Conservation (phyloP, 2,797 vertebrate species). For the Enteromius paludinosus region DNA sequence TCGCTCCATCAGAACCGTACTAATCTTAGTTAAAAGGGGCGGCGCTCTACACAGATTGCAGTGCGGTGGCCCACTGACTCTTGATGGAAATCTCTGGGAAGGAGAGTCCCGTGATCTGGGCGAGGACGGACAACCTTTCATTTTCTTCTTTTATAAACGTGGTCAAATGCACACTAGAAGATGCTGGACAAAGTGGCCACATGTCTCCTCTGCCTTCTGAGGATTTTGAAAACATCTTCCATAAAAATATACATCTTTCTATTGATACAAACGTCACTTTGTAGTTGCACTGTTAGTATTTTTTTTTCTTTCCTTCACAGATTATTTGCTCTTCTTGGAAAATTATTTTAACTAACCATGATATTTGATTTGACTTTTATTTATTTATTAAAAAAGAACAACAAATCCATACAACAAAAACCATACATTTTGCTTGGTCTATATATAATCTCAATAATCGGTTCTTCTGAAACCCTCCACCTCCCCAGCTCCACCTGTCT, state of each 20-base stretch:
- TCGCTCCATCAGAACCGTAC: constrained; percentile 73
- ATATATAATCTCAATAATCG: too few relatives aligned
- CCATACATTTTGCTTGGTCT: too few relatives aligned
- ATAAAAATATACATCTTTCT: neutral
- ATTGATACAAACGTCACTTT: neutral
- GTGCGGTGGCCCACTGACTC: constrained; percentile 61
- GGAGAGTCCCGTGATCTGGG: constrained; percentile 68
- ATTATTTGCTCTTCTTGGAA: neutral
- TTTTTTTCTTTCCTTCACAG: neutral
- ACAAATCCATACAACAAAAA: too few relatives aligned
- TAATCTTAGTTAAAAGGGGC: constrained; percentile 81
- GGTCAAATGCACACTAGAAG: constrained; percentile 28
- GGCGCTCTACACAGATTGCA: constrained; percentile 66
- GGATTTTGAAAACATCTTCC: neutral
- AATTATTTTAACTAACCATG: neutral
- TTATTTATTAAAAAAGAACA: too few relatives aligned
- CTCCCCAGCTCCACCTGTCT: too few relatives aligned
- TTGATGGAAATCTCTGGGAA: constrained; percentile 66
- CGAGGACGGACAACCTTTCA: constrained; percentile 54
- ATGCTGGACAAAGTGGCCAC: neutral
- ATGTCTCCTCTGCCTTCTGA: neutral
- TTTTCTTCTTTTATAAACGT: constrained; percentile 59
- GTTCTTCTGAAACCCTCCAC: too few relatives aligned
- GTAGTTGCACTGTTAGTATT: neutral
- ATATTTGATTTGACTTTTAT: neutral